These are phyloP conservation scores for Itoplectis maculator DNA, from an alignment of 2,888 invertebrate genomes.

Conservation along the genomic window DNA sequence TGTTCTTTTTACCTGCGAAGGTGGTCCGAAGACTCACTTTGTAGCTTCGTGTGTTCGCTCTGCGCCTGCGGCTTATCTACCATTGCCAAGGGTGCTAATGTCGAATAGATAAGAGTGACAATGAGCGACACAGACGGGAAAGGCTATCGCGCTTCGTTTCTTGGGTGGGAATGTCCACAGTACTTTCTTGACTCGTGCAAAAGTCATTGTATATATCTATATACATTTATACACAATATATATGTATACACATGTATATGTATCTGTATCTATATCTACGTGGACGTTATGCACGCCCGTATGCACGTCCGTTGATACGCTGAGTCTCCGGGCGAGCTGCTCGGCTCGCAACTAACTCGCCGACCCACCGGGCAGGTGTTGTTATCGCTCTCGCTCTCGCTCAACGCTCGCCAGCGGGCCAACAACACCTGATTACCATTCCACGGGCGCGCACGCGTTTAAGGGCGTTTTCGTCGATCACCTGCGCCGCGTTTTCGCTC, in stretches of 20 bases:
- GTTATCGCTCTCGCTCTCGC: slow-evolving; percentile 57
- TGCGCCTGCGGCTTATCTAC: slow-evolving; percentile 56
- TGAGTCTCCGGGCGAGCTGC: slow-evolving; percentile 22
- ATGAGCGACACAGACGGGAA: slow-evolving; percentile 54
- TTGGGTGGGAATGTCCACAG: slow-evolving; percentile 53
- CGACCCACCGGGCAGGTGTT: slow-evolving; percentile 65
- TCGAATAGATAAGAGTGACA: slow-evolving; percentile 64
- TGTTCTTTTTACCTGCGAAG: slow-evolving; percentile 36
- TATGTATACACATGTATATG: neutral
- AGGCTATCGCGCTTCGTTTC: slow-evolving; percentile 54
- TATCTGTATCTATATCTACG: slow-evolving; percentile 7
- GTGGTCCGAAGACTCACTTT: slow-evolving; percentile 50
- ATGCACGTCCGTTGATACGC: slow-evolving; percentile 36
- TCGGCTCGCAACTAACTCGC: slow-evolving; percentile 36
- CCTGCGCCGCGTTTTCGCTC: slow-evolving; percentile 35
- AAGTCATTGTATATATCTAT: slow-evolving; percentile 29
- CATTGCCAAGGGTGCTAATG: slow-evolving; percentile 57
- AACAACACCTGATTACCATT: slow-evolving; percentile 65
- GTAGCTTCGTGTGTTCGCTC: slow-evolving; percentile 51
- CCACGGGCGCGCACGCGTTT: slow-evolving; percentile 56
- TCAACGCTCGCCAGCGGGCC: slow-evolving; percentile 63
- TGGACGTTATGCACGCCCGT: slow-evolving; percentile 37
- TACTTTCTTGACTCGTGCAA: slow-evolving; percentile 56
- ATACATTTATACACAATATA: too few relatives aligned
- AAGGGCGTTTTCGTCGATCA: slow-evolving; percentile 55